A percentile compares a stretch with the other conserved stretches of the same genome.
Conservation (phyloP, 2,113 vertebrate species). For the Triplophysa siluroides region DNA sequence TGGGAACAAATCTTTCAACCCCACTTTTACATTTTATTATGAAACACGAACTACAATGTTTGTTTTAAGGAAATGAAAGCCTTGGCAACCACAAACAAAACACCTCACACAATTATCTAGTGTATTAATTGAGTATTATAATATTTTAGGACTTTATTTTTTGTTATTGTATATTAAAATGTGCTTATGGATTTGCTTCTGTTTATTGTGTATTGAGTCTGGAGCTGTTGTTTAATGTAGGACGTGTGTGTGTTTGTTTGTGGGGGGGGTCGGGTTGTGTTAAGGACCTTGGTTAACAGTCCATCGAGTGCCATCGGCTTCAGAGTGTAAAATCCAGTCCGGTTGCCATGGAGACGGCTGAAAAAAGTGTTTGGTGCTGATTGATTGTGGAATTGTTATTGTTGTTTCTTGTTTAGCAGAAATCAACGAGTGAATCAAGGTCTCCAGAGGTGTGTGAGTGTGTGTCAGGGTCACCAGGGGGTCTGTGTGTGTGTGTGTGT, state of each 20-base stretch:
- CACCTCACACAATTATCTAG: no score
- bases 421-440: slow-evolving; percentile 4
- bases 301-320: not conserved
- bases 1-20: no score
- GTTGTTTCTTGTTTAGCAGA: slow-evolving; percentile 5
- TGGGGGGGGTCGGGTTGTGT: slow-evolving; percentile 12
- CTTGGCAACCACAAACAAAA: no score
- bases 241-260: slow-evolving; percentile 4
- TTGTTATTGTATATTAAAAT: no score
- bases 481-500: not conserved
- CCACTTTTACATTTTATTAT: no score
- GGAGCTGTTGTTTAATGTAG: no score
- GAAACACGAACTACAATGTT: no score
- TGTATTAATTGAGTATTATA: no score
- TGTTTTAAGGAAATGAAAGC: no score
- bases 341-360: slow-evolving; percentile 32
- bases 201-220: not conserved
- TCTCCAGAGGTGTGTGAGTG: not conserved
- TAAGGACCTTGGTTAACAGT: slow-evolving; percentile 5
- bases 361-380: slow-evolving; percentile 11
- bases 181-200: not conserved
- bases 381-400: slow-evolving; percentile 26
- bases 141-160: no score
- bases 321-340: slow-evolving; percentile 23
- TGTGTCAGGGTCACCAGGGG: not conserved